Base-by-base conservation (phyloP, 2,113 vertebrate species). In the Cryptotis parvus region DNA sequence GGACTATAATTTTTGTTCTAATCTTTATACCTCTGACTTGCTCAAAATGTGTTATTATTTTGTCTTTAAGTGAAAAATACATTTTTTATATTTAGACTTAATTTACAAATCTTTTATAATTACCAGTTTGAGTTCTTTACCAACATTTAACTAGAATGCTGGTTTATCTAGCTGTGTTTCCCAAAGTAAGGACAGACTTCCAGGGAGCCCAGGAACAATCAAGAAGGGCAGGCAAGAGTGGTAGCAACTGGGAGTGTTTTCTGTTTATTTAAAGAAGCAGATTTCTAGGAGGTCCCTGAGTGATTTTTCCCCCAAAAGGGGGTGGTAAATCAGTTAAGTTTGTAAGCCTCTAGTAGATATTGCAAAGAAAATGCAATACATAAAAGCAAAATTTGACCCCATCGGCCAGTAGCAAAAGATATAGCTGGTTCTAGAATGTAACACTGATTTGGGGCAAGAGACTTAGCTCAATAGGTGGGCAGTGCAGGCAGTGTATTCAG, bases 11-110 rank as follows among this genome's bases (percentile, higher is more conserved):
- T 65, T 37, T 41, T 27, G 77, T 75, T 83, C 35, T 33, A 39
- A 49, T 58, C n/a, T 90, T 78, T 84, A 91, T 74, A 61, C 41
- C 55, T 61, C 5, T 84, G 41, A 88, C n/a, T 79, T 87, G 4
- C 33, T n/a, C n/a, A n/a, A n/a, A n/a, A n/a, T n/a, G n/a, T n/a
- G n/a, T 52, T 22, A 20, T 45, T 91, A 24, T 39, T 83, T 73
- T 72, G 10, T 63, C 80, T 61, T 35, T 63, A 76, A 45, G n/a
- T 45, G 24, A 89, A 31, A 45, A 26, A 76, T 61, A 61, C 4
- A 90, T 20, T 52, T 82, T 76, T 91, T 74, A 55, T 49, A 24
- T 78, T 75, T 83, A 33, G 14, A 73, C 43, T 89, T 81, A 68
- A 45, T 39, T 49, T 80, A 24, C 27, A 49, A 22, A 41, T 79